Evolutionary conservation across 2,113 vertebrate genomes (phyloP).

Genomic region (Eleginops maclovinus): DNA sequence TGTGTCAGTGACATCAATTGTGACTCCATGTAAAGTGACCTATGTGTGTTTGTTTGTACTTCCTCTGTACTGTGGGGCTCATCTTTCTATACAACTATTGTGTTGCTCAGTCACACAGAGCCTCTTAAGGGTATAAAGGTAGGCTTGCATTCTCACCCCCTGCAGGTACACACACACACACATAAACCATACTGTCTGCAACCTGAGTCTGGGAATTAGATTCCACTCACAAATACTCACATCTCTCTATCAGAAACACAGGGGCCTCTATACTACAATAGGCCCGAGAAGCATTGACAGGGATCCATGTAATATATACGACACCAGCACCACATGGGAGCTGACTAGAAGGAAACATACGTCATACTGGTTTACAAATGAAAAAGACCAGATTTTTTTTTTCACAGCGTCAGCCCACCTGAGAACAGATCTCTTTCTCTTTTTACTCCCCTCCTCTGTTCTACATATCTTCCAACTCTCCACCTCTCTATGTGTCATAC

Average conservation of each 20-base stretch:
- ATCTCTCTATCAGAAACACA: constrained; percentile 1
- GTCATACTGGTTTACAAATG: constrained; percentile 48
- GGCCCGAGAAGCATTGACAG: constrained; percentile 45
- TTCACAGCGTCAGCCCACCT: constrained; percentile 33
- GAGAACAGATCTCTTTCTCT: constrained; percentile 43
- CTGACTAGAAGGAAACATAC: constrained; percentile 31
- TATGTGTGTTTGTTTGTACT: constrained; percentile 39
- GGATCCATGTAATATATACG: constrained; percentile 53
- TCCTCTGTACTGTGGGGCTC: constrained; percentile 44
- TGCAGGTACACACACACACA: constrained; percentile 28
- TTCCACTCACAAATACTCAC: constrained; percentile 22
- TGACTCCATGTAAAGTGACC: constrained; percentile 40
- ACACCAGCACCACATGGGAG: constrained; percentile 53
- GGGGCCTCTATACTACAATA: constrained; percentile 33
- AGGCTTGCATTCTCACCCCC: constrained; percentile 26
- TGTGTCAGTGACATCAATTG: constrained; percentile 47
- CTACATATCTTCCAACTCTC: constrained; percentile 10
- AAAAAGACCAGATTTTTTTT: constrained; percentile 51
- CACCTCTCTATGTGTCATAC: constrained; percentile 13
- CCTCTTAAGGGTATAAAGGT: not conserved
- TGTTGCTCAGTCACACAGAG: constrained; percentile 8
- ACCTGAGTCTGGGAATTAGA: constrained; percentile 65
- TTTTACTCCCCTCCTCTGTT: constrained; percentile 19
- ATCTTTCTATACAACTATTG: constrained; percentile 40
- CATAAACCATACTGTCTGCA: constrained; percentile 24